phyloP scores from a whole-genome alignment of 92 coral and sea anemone genomes.

The Meandrina meandrites region DNA sequence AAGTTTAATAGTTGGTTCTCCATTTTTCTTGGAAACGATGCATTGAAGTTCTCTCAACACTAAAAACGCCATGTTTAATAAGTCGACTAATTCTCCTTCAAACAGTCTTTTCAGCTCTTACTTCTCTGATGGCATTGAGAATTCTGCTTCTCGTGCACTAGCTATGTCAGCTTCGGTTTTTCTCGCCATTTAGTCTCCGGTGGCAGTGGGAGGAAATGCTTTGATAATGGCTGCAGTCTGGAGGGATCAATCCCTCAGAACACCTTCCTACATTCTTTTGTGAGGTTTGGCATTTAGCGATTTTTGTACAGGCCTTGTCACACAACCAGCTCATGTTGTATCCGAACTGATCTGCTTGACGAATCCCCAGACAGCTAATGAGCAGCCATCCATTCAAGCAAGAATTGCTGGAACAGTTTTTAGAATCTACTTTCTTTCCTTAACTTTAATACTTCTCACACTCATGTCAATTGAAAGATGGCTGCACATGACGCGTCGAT shows the following conservation, averaged over 20 bases:
- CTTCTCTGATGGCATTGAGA: too few relatives aligned
- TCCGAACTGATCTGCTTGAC: neutral
- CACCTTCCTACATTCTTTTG: neutral
- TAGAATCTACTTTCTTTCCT: neutral
- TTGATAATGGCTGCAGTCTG: constrained; percentile 1
- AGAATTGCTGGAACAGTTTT: neutral
- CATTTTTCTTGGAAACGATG: too few relatives aligned
- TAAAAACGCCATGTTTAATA: too few relatives aligned
- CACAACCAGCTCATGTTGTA: neutral
- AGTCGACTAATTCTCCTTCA: neutral
- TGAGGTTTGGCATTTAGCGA: neutral
- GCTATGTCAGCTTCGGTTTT: neutral
- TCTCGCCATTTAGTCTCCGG: neutral
- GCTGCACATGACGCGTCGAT: constrained; percentile 16
- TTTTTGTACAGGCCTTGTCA: neutral
- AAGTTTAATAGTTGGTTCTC: too few relatives aligned
- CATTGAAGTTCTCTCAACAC: too few relatives aligned
- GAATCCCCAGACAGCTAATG: neutral
- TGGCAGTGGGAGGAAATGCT: neutral
- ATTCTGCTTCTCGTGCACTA: neutral
- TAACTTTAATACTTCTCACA: neutral
- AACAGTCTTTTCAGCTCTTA: too few relatives aligned
- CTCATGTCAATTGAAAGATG: constrained; percentile 16
- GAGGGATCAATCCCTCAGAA: neutral
- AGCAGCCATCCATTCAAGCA: neutral